phyloP scores from a whole-genome alignment of 2,797 vertebrate species.

The Chaetophractus vellerosus region DNA sequence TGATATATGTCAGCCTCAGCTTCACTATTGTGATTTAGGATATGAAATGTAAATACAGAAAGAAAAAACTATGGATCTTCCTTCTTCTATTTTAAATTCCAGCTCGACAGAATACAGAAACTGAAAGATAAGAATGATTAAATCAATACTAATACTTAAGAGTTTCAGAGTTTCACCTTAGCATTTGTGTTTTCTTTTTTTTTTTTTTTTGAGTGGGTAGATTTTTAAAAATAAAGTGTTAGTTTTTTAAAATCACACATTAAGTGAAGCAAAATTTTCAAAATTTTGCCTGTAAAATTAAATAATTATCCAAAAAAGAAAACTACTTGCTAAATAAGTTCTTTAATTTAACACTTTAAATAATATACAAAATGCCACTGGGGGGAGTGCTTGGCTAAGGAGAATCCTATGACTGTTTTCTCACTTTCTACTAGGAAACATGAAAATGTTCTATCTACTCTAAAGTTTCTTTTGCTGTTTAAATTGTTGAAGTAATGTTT shows the following conservation, averaged over 20 bases:
- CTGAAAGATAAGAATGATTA: background rate
- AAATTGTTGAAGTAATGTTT: slow-evolving; percentile 19
- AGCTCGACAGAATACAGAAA: background rate
- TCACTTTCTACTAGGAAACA: background rate
- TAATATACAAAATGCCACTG: slow-evolving; percentile 38
- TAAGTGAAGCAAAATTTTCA: slow-evolving; percentile 24
- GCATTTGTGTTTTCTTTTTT: background rate
- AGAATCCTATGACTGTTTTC: background rate
- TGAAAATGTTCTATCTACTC: background rate
- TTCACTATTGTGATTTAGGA: background rate
- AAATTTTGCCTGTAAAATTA: slow-evolving; percentile 54
- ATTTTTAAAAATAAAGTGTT: background rate
- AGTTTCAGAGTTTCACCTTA: background rate
- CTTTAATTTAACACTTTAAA: slow-evolving; percentile 20
- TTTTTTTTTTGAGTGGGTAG: background rate
- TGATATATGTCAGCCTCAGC: no score
- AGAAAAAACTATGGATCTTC: background rate
- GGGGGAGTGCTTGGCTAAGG: slow-evolving; percentile 73
- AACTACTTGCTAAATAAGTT: background rate
- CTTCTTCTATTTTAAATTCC: background rate
- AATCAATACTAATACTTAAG: background rate
- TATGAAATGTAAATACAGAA: background rate
- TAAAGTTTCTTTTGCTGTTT: background rate
- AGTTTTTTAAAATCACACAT: slow-evolving; percentile 43
- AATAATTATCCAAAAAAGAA: slow-evolving; percentile 47